Evolutionary conservation across 2,113 vertebrate species (phyloP).

Genomic region (Laterallus jamaicensis): DNA sequence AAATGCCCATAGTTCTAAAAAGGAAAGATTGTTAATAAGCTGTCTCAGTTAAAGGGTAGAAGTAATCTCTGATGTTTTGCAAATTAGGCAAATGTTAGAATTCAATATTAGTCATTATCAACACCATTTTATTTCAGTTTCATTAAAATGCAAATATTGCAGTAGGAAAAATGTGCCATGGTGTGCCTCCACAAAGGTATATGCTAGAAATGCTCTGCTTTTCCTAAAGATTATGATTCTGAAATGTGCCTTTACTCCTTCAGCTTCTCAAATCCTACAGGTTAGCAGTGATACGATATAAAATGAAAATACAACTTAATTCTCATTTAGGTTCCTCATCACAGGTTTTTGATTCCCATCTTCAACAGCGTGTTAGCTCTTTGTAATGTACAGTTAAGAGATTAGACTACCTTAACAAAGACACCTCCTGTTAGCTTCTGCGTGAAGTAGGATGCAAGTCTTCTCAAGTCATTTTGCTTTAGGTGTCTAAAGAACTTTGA

Average conservation of each 20-base stretch:
- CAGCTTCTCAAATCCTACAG: not conserved
- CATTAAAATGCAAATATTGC: not conserved
- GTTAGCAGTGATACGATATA: not conserved
- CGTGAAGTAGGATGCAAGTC: not conserved
- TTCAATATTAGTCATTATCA: not conserved
- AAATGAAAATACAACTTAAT: not conserved
- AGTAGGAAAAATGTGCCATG: not conserved
- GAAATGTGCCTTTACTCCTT: not conserved
- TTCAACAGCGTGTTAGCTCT: not conserved
- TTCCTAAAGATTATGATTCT: not conserved
- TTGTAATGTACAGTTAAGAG: not conserved
- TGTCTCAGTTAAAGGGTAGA: constrained; percentile 7
- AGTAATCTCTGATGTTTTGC: not conserved
- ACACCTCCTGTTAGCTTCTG: not conserved
- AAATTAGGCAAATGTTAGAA: not conserved
- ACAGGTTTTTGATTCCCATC: not conserved
- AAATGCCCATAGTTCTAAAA: not conserved
- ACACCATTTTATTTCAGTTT: not conserved
- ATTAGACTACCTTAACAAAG: not conserved
- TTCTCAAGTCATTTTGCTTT: constrained; percentile 12
- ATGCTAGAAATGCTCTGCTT: not conserved
- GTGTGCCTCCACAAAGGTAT: not conserved
- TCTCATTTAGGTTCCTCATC: not conserved
- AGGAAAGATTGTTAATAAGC: constrained; percentile 3
- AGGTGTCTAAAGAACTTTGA: not conserved